Percentiles rank a stretch among this genome's conserved stretches.
Conservation (phyloP, 2,888 invertebrate genomes). For the Plagiodera versicolora region DNA sequence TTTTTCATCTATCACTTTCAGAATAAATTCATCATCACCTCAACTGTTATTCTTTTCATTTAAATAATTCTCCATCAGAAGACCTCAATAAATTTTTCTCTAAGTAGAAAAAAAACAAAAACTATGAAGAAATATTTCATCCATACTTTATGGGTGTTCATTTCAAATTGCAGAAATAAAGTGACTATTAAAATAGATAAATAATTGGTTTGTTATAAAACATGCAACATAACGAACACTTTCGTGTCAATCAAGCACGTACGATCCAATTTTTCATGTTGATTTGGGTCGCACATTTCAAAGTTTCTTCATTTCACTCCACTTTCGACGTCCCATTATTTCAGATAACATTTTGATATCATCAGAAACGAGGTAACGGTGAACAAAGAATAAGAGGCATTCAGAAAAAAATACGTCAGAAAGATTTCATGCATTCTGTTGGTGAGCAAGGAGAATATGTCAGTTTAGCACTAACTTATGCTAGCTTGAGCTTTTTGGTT, state of each 20-base stretch:
- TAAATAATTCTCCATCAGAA: no score
- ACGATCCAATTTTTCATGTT: not conserved
- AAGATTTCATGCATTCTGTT: slow-evolving; percentile 31
- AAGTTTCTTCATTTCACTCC: not conserved
- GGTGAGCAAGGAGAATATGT: slow-evolving; percentile 26
- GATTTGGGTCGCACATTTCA: not conserved
- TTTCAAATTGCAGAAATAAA: not conserved
- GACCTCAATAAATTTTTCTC: no score
- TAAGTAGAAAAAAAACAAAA: no score
- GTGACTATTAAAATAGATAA: not conserved
- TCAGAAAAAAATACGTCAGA: slow-evolving; percentile 28
- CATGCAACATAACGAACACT: not conserved
- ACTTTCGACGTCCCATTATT: not conserved
- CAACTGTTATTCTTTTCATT: no score
- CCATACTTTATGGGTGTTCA: no score
- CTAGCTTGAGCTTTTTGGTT: slow-evolving; percentile 3
- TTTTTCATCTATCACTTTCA: not conserved
- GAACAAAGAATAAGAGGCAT: slow-evolving; percentile 21
- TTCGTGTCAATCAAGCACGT: not conserved
- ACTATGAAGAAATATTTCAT: no score
- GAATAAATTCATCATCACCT: no score
- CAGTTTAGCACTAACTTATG: slow-evolving; percentile 16
- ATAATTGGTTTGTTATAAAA: not conserved
- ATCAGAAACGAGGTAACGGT: slow-evolving; percentile 5
- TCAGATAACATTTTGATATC: no score